Evolutionary conservation across 2,888 invertebrate genomes (phyloP).

Genomic region (Glaucopsyche alexis): DNA sequence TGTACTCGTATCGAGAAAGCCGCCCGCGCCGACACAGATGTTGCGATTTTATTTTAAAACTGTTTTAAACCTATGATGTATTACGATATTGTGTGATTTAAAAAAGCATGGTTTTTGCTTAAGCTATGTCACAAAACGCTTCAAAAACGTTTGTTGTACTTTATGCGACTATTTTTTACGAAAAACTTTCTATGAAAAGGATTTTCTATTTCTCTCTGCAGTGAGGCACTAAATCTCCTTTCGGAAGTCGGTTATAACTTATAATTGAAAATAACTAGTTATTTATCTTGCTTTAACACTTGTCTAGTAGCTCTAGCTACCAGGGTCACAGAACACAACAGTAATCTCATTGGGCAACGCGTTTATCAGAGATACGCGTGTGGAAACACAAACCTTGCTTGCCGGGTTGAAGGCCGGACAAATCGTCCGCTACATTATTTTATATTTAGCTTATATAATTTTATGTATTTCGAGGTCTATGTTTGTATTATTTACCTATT

Average conservation of each 20-base stretch:
- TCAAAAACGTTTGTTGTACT: too few species aligned
- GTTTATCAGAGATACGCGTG: slow-evolving; percentile 48
- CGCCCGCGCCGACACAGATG: slow-evolving; percentile 3
- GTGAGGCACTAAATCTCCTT: neutral
- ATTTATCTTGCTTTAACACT: neutral
- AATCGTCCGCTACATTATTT: slow-evolving; percentile 33
- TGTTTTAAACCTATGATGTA: neutral
- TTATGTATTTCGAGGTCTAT: slow-evolving; percentile 3
- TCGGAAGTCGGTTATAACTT: too few species aligned
- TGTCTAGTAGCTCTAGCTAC: neutral
- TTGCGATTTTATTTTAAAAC: neutral
- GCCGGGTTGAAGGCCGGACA: slow-evolving; percentile 72
- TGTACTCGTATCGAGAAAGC: slow-evolving; percentile 29
- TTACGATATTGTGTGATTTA: neutral
- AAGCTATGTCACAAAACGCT: too few species aligned
- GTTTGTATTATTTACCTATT: neutral
- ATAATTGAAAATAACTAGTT: too few species aligned
- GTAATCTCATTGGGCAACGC: slow-evolving; percentile 36
- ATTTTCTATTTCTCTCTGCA: too few species aligned
- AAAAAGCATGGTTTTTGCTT: neutral
- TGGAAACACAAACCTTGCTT: slow-evolving; percentile 69
- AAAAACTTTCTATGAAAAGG: too few species aligned
- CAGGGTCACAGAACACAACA: slow-evolving; percentile 15
- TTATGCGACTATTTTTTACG: too few species aligned
- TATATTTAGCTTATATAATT: slow-evolving; percentile 15